Percentiles rank a stretch among this genome's conserved stretches.
phyloP scores from a whole-genome alignment of 1,140 invertebrate species.

The Camponotus pennsylvanicus region DNA sequence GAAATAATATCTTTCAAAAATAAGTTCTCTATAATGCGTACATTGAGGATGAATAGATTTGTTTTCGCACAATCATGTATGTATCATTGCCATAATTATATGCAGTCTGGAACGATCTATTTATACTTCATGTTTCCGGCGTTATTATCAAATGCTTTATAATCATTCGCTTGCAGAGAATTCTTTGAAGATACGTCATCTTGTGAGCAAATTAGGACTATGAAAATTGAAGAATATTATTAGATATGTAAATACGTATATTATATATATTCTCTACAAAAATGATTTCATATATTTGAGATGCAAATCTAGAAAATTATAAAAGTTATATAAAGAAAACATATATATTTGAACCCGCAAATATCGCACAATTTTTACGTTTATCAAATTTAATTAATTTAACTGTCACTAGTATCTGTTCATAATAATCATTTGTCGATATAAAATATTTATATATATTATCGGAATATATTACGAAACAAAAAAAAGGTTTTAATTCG shows the following conservation, averaged over 20 bases:
- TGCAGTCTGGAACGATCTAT: slow-evolving; percentile 26
- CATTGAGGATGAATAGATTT: background rate
- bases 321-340: background rate
- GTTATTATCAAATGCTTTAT: background rate
- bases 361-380: background rate
- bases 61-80: background rate
- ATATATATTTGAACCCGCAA: background rate
- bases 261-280: background rate
- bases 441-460: background rate
- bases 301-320: background rate
- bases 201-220: background rate
- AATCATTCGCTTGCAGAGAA: slow-evolving; percentile 8
- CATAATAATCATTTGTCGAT: too few relatives aligned
- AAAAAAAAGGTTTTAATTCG: background rate
- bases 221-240: background rate
- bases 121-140: slow-evolving; percentile 16
- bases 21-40: background rate
- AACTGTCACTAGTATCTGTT: too few relatives aligned
- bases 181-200: background rate
- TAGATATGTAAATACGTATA: background rate
- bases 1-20: background rate
- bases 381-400: slow-evolving; percentile 1
- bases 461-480: background rate
- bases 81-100: slow-evolving; percentile 19
- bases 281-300: background rate